Evolutionary conservation across 2,888 invertebrate genomes (phyloP), one percentile per base, ranked within the genome.

Genomic region (Macroteleia sp.): DNA sequence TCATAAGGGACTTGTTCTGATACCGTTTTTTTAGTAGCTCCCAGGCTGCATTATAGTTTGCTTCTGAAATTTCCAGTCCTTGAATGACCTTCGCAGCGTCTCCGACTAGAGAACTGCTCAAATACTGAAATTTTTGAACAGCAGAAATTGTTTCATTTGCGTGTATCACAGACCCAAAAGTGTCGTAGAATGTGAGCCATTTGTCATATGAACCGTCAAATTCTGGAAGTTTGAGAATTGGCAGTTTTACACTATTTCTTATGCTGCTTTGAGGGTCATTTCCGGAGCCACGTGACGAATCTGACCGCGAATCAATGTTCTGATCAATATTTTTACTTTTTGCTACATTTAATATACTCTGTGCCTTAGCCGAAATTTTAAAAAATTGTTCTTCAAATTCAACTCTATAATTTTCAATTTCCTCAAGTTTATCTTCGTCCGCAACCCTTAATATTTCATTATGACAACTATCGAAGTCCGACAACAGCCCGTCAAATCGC

Each of bases 91-190:
- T 10, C 1, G 25, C 9, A 16, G 41, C 54, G 4, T 56, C 54
- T 10, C 54, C 54, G 1, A 3, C 61, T 12, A 83, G 57, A 14
- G 79, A 48, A 30, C 70, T 64, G 44, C 69, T 74, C 34, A 84
- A 46, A 56, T 82, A 84, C 16, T 80, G 67, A 56, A 81, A 81
- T 41, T 82, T 82, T 44, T 83, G 80, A 16, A 83, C 61, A 19
- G 48, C 39, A 4, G 76, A 66, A 9, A 82, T 46, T 8, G 32
- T 32, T 4, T 46, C 44, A 52, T 82, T 82, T 2, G 76, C 66
- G 56, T 83, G 81, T 42, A 84, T 82, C n/a, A 78, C 54, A 1
- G 81, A 56, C 16, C 70, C 66, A 42, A 79, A 82, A 0, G 78
- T 59, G 34, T 84, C 80, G 14, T 79, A 73, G 73, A 64, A 82